Base-by-base conservation (phyloP, 2,797 vertebrate species). In the Oceanodroma leucorhoa region DNA sequence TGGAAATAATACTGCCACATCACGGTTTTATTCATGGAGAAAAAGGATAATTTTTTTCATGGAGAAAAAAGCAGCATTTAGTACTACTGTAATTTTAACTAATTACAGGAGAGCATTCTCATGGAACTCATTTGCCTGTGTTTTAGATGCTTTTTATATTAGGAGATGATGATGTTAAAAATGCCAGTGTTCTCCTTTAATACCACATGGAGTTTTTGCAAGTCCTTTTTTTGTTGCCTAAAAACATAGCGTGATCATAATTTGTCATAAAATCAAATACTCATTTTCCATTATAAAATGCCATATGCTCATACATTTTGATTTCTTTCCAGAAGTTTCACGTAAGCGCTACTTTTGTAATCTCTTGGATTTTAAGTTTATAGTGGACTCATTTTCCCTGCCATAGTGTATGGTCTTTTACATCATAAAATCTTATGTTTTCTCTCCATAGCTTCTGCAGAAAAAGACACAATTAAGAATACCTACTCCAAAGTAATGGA, bases 381-480 rank as follows among this genome's bases (percentile, higher is more conserved):
- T 48, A 69, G 60, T 29, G 8, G 19, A 40, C 36, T 91, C 2
- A 0, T 41, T 89, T 30, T 91, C 2, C 1, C 27, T 72, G 48
- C 16, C 12, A 0, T 23, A 29, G 7, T 21, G 1, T 8, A 4
- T 17, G 14, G 18, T 34, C 67, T 84, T 77, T 70, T 61, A 22
- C 27, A 27, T 87, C 14, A n/a, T 57, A 81, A 43, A 11, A 38
- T 75, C 21, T 71, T 77, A 13, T 0, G 3, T 40, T 88, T 96
- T 96, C 55, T 94, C 92, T 83, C 93, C 87, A 24, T 80, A 99
- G 99, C 99, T 82, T 98, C 99, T 69, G 99, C 99, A 79, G 99
- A 99, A 97, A 99, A 99, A 94, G 99, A 99, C 45, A 98, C 99
- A 70, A 99, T 99, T 93, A 99, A 99, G 97, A 98, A 96, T 77